These are phyloP conservation scores for Enteromius unitaeniatus DNA, from an alignment of 2,797 vertebrate species.

Conservation along the genomic window DNA sequence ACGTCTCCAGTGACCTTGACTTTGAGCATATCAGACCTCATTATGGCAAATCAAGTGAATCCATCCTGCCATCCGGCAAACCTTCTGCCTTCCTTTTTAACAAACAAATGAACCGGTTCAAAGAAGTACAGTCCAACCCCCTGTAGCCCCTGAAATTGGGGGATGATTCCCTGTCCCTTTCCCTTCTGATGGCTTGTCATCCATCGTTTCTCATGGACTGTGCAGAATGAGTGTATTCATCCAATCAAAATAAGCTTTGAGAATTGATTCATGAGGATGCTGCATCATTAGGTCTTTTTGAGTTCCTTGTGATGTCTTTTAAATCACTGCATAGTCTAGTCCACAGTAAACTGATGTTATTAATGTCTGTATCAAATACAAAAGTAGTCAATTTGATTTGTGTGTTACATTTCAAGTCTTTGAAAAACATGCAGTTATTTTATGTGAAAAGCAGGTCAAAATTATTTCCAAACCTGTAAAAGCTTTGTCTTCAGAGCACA, in stretches of 20 bases:
- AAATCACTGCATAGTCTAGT: constrained; percentile 37
- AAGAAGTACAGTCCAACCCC: constrained; percentile 3
- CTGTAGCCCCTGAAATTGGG: neutral
- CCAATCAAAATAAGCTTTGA: constrained; percentile 61
- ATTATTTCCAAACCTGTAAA: neutral
- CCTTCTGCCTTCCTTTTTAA: constrained; percentile 27
- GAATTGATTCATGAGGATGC: constrained; percentile 57
- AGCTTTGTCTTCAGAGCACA: too few species aligned
- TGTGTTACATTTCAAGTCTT: neutral
- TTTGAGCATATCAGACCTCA: constrained; percentile 48
- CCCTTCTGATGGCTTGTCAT: constrained; percentile 26
- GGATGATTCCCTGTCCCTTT: constrained; percentile 2
- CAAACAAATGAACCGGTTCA: constrained; percentile 10
- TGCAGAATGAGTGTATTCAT: constrained; percentile 56
- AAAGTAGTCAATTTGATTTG: neutral
- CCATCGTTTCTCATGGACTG: constrained; percentile 52
- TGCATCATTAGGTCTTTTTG: constrained; percentile 29
- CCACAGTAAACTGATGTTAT: constrained; percentile 45
- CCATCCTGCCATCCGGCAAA: constrained; percentile 7
- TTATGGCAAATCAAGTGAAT: constrained; percentile 49
- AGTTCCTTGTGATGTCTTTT: constrained; percentile 42
- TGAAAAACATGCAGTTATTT: neutral
- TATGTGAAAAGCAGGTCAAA: neutral
- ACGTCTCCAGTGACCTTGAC: constrained; percentile 53
- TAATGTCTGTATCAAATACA: constrained; percentile 36